Conservation (phyloP, 2,113 vertebrate species). For the Paramisgurnus dabryanus region DNA sequence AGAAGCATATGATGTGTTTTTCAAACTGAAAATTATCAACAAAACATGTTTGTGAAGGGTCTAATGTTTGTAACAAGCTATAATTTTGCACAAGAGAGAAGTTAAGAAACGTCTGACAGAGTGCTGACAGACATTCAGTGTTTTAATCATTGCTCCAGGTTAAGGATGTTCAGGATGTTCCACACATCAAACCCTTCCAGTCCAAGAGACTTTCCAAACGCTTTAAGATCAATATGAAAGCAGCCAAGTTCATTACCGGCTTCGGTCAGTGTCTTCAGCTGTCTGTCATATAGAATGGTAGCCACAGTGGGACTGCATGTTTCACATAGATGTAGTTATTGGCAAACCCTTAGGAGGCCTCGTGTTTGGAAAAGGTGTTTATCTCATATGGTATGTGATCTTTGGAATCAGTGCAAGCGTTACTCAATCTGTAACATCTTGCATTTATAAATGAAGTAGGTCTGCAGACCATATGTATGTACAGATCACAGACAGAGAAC, state of each 20-base stretch:
- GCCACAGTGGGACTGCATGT: not conserved
- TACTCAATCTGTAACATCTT: slow-evolving; percentile 4
- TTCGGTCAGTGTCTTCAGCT: not conserved
- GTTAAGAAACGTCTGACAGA: slow-evolving; percentile 9
- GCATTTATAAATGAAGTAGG: slow-evolving; percentile 35
- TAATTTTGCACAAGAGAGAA: slow-evolving; percentile 21
- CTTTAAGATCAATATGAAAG: slow-evolving; percentile 41
- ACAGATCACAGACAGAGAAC: slow-evolving; percentile 8
- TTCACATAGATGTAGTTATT: slow-evolving; percentile 11
- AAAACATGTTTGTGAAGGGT: not conserved
- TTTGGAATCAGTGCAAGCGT: slow-evolving; percentile 9
- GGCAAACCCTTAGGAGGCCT: not conserved
- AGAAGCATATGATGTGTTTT: not conserved
- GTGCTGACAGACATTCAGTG: slow-evolving; percentile 50
- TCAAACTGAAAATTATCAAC: not conserved
- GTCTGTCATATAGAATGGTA: not conserved
- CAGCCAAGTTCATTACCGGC: slow-evolving; percentile 49
- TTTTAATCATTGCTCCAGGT: slow-evolving; percentile 22
- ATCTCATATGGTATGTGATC: slow-evolving; percentile 10
- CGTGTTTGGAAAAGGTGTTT: slow-evolving; percentile 28
- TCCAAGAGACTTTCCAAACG: slow-evolving; percentile 54
- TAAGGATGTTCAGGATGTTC: slow-evolving; percentile 47
- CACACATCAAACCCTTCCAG: slow-evolving; percentile 49
- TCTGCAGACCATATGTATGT: slow-evolving; percentile 50
- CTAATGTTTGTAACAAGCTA: not conserved